Evolutionary conservation across 1,140 invertebrate species (phyloP).

Genomic region (Euwallacea similis): DNA sequence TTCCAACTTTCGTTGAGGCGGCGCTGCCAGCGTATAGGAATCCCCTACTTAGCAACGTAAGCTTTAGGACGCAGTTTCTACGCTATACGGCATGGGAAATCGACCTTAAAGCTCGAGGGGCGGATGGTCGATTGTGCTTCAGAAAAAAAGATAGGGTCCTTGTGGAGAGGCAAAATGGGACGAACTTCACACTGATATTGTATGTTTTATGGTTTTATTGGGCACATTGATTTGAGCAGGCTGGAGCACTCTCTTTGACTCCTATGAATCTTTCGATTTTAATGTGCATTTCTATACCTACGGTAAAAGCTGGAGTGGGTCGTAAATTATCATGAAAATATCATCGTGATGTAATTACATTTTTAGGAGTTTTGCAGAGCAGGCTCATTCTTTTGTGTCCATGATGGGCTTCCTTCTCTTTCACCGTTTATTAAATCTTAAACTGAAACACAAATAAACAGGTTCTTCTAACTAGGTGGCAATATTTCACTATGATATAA

Average conservation of each 20-base stretch:
- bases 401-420: neutral
- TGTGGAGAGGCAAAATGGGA: slow-evolving; percentile 40
- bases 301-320: slow-evolving; percentile 26
- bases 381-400: slow-evolving; percentile 24
- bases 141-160: slow-evolving; percentile 5
- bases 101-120: slow-evolving; percentile 18
- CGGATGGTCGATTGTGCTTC: slow-evolving; percentile 19
- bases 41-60: neutral
- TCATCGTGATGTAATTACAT: slow-evolving; percentile 34
- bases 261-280: slow-evolving; percentile 43
- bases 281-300: slow-evolving; percentile 34
- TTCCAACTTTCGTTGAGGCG: slow-evolving; percentile 19
- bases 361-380: slow-evolving; percentile 13
- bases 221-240: slow-evolving; percentile 52
- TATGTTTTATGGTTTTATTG: slow-evolving; percentile 55
- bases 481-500: no score
- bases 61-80: slow-evolving; percentile 18
- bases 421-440: neutral
- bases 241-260: slow-evolving; percentile 40
- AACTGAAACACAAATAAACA: no score
- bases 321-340: slow-evolving; percentile 38
- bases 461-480: no score
- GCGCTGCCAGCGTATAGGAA: slow-evolving; percentile 4
- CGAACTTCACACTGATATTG: slow-evolving; percentile 48
- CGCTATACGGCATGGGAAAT: neutral